Evolutionary conservation across 2,888 invertebrate genomes (phyloP).

Genomic region (Belgica antarctica): DNA sequence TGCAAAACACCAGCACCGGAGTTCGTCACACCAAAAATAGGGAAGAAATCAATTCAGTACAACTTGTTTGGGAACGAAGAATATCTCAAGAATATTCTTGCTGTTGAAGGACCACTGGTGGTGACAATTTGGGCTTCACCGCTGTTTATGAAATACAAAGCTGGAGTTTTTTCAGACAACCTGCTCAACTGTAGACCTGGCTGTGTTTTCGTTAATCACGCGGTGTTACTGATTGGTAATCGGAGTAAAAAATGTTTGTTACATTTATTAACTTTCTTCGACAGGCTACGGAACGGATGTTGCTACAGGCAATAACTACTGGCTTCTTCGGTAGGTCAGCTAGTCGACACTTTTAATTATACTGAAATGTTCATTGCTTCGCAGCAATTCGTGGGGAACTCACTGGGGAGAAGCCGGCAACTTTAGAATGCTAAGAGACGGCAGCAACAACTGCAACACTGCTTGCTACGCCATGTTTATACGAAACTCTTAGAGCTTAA

Average conservation of each 20-base stretch:
- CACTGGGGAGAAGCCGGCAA: conserved; percentile 19
- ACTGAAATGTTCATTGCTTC: background rate
- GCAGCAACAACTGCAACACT: background rate
- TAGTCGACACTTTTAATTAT: background rate
- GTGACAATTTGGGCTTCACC: background rate
- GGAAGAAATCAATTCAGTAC: too few relatives aligned
- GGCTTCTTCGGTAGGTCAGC: background rate
- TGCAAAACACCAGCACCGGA: background rate
- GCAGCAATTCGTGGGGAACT: background rate
- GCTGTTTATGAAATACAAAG: background rate
- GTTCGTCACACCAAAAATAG: background rate
- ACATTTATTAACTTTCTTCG: background rate
- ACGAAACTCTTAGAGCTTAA: too few relatives aligned
- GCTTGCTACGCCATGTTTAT: conserved; percentile 7
- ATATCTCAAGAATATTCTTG: background rate
- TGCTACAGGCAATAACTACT: too few relatives aligned
- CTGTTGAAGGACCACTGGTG: background rate
- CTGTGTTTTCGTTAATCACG: background rate
- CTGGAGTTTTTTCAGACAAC: background rate
- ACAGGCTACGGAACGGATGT: background rate
- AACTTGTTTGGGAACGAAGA: background rate
- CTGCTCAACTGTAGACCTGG: background rate
- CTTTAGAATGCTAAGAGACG: conserved; percentile 22
- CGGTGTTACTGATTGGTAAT: background rate
- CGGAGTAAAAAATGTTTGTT: background rate